Conservation (phyloP, 2,888 invertebrate genomes). For the Actias luna region DNA sequence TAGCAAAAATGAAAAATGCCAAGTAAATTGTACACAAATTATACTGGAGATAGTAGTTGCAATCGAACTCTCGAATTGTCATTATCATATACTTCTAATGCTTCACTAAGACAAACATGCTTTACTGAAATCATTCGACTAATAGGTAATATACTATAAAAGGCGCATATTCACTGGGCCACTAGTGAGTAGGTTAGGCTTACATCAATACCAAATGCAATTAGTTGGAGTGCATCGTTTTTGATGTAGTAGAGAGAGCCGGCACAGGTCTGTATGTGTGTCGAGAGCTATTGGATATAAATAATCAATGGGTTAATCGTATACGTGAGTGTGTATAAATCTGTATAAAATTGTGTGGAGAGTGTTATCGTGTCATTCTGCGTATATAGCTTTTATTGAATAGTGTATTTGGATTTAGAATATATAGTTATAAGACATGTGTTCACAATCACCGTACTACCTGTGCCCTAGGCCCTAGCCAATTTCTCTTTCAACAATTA, state of each 20-base stretch:
- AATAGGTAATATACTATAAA: slow-evolving; percentile 38
- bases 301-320: slow-evolving; percentile 58
- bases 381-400: not conserved
- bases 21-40: not conserved
- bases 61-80: slow-evolving; percentile 1
- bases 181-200: slow-evolving; percentile 43
- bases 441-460: too few relatives aligned
- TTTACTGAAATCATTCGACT: slow-evolving; percentile 39
- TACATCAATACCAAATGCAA: slow-evolving; percentile 77
- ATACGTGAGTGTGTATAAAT: slow-evolving; percentile 36
- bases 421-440: too few relatives aligned
- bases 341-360: slow-evolving; percentile 18
- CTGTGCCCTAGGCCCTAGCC: too few relatives aligned
- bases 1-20: too few relatives aligned
- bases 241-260: slow-evolving; percentile 72
- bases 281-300: slow-evolving; percentile 55
- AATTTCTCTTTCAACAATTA: too few relatives aligned
- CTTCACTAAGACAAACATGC: slow-evolving; percentile 29
- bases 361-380: not conserved
- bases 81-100: slow-evolving; percentile 15
- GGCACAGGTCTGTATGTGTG: slow-evolving; percentile 47
- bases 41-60: not conserved
- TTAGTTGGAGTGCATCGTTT: slow-evolving; percentile 80
- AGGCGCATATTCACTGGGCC: slow-evolving; percentile 31
- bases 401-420: not conserved